Conservation (phyloP, 2,113 vertebrate species). For the Lamprotornis superbus region DNA sequence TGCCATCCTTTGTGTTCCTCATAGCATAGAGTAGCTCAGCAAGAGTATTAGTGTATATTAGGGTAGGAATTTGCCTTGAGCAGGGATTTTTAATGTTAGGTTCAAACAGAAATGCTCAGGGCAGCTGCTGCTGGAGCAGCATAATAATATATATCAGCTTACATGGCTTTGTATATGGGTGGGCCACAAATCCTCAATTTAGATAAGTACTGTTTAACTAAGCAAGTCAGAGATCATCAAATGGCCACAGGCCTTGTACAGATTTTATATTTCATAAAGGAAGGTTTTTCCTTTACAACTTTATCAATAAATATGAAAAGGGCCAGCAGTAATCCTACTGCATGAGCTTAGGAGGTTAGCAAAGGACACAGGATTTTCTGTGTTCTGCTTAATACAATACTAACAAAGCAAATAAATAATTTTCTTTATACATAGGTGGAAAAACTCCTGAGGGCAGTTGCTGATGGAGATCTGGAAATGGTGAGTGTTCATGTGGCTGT, state of each 20-base stretch:
- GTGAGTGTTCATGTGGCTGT: constrained; percentile 71
- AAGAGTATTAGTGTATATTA: background rate
- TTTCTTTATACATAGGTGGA: constrained; percentile 82
- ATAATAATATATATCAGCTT: background rate
- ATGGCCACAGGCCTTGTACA: background rate
- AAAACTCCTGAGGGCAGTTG: constrained; percentile 91
- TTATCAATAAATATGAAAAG: background rate
- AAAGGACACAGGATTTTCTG: constrained; percentile 13
- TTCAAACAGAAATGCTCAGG: background rate
- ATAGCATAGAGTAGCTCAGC: background rate
- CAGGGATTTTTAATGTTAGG: background rate
- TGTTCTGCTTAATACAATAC: background rate
- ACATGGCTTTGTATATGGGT: background rate
- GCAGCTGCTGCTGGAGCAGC: background rate
- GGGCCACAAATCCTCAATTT: background rate
- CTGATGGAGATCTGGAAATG: constrained; percentile 95
- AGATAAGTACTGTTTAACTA: background rate
- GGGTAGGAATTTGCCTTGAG: background rate
- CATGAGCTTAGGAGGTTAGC: background rate
- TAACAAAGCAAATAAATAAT: background rate
- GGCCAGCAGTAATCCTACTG: background rate
- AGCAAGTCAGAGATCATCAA: background rate
- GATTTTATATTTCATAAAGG: background rate
- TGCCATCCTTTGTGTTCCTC: background rate
- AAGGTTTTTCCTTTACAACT: background rate